A percentile compares a stretch with the other conserved stretches of the same genome.
These are phyloP conservation scores for Galleria mellonella DNA, from an alignment of 1,140 invertebrate genomes.

Conservation along the genomic window DNA sequence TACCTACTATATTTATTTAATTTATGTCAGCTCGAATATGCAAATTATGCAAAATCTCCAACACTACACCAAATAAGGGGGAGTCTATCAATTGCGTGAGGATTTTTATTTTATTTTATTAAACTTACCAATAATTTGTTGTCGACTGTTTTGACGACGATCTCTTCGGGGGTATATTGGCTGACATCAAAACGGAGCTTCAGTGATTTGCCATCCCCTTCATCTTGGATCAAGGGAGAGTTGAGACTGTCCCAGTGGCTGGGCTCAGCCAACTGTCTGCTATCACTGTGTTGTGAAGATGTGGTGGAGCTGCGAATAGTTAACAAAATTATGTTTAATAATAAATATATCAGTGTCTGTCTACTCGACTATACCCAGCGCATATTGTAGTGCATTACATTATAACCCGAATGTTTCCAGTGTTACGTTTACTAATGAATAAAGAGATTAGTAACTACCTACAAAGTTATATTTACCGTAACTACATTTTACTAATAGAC, in stretches of 20 bases:
- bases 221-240: slow-evolving; percentile 93
- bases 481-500: too few species aligned
- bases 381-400: too few species aligned
- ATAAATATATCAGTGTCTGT: slow-evolving; percentile 6
- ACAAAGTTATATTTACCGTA: too few species aligned
- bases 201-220: slow-evolving; percentile 91
- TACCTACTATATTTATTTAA: too few species aligned
- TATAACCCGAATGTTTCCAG: too few species aligned
- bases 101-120: too few species aligned
- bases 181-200: slow-evolving; percentile 96
- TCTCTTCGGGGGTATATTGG: slow-evolving; percentile 95
- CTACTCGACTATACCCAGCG: too few species aligned
- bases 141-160: slow-evolving; percentile 96
- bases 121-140: slow-evolving; percentile 93
- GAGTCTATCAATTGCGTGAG: too few species aligned
- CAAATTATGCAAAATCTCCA: too few species aligned
- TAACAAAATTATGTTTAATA: neutral
- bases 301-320: slow-evolving; percentile 75
- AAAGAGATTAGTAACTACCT: neutral
- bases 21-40: too few species aligned
- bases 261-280: slow-evolving; percentile 72
- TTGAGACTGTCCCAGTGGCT: slow-evolving; percentile 81
- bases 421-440: neutral
- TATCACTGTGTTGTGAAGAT: slow-evolving; percentile 74
- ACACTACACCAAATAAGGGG: too few species aligned